A percentile compares a stretch with the other conserved stretches of the same genome.
Conservation (phyloP, 2,797 vertebrate genomes). For the Microhierax caerulescens region DNA sequence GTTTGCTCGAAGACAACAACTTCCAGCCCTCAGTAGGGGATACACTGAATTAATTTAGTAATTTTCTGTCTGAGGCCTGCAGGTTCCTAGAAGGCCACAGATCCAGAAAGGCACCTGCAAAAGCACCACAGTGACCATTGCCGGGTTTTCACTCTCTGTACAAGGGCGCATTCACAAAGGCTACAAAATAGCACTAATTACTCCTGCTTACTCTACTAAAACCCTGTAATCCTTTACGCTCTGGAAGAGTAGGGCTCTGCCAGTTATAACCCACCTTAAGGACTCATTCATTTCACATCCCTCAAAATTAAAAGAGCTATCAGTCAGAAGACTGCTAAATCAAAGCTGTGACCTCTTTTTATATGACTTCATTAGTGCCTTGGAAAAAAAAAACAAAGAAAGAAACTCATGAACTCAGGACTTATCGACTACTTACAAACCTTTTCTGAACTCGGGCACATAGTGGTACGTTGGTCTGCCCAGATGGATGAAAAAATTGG, state of each 20-base stretch:
- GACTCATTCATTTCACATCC: not conserved
- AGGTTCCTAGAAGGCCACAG: not conserved
- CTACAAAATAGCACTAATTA: not conserved
- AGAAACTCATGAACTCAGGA: not conserved
- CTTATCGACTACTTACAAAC: conserved; percentile 63
- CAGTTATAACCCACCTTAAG: not conserved
- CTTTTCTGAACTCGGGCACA: conserved; percentile 93
- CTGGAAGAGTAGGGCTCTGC: not conserved
- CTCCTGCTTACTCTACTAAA: not conserved
- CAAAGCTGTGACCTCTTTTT: not conserved
- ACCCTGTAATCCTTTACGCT: not conserved
- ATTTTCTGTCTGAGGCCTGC: not conserved
- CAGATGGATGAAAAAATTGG: conserved; percentile 85
- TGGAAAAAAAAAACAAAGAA: not conserved
- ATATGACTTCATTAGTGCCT: not conserved
- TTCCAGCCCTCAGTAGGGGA: not conserved
- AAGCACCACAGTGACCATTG: not conserved
- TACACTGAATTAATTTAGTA: not conserved
- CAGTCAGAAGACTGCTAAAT: not conserved
- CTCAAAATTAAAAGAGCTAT: not conserved
- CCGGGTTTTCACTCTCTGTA: not conserved
- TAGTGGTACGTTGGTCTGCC: conserved; percentile 85
- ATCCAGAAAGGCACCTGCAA: not conserved
- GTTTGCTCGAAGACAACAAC: not conserved
- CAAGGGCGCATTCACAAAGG: not conserved